Percentiles rank a stretch among this genome's conserved stretches.
Conservation (phyloP, 1,140 invertebrate genomes). For the Conus betulinus region DNA sequence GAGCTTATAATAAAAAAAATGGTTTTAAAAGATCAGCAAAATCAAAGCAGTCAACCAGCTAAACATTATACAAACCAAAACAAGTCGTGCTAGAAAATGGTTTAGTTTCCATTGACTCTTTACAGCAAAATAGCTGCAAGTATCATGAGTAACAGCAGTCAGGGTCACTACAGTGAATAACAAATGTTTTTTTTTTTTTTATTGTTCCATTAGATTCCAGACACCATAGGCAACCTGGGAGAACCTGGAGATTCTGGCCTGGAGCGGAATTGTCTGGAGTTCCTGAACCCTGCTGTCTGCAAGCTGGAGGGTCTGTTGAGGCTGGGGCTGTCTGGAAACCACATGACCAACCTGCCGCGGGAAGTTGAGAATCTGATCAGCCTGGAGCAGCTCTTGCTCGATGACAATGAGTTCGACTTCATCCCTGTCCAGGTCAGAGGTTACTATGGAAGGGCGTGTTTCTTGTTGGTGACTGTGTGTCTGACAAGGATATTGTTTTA, state of each 20-base stretch:
- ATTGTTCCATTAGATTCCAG: constrained; percentile 44
- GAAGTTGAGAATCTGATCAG: constrained; percentile 67
- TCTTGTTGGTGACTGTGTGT: not conserved
- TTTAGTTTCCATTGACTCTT: too few species aligned
- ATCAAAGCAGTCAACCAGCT: too few species aligned
- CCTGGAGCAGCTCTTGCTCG: constrained; percentile 67
- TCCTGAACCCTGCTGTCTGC: constrained; percentile 68
- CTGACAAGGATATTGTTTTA: not conserved
- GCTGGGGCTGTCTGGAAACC: constrained; percentile 71
- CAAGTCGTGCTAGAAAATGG: too few species aligned
- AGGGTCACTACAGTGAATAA: too few species aligned
- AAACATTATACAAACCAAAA: too few species aligned
- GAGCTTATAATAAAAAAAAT: too few species aligned
- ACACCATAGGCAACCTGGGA: constrained; percentile 42
- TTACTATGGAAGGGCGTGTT: not conserved
- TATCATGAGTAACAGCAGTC: too few species aligned
- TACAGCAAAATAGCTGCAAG: too few species aligned
- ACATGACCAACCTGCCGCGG: constrained; percentile 69
- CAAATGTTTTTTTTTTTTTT: not conserved
- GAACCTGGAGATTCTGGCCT: constrained; percentile 62
- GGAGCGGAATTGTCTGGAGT: constrained; percentile 68
- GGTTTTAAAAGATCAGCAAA: too few species aligned
- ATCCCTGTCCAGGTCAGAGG: constrained; percentile 65
- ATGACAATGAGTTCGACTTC: constrained; percentile 73
- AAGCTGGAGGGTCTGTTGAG: constrained; percentile 61